Evolutionary conservation across 1,140 invertebrate genomes (phyloP), one percentile per base, ranked within the genome.

Genomic region (Macrocentrus cingulum): DNA sequence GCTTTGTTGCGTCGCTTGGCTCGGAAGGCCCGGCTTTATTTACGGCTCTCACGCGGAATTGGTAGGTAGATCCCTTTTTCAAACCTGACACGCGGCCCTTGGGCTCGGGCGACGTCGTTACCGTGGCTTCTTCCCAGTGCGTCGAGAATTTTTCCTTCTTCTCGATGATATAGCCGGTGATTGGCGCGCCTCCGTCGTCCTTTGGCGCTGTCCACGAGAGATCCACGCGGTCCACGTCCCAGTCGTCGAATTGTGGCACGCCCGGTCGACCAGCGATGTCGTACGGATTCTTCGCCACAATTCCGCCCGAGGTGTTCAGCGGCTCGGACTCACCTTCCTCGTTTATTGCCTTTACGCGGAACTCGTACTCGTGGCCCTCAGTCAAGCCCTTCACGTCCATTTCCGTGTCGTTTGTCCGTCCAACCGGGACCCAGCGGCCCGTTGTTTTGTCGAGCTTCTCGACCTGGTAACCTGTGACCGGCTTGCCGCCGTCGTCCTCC

Each of bases 261-360:
- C 92, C 92, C 25, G 95, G 95, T 71, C 95, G 92, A 22, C 90
- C 88, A 62, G 95, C 87, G 53, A 89, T 83, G 74, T 95, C 92
- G 74, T 89, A 98, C 68, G 95, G 95, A 85, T 98, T 97, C 80
- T 98, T 98, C 32, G 95, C 95, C 16, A 88, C 70, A 36, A 89
- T 92, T 0, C 88, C 80, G 69, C 88, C 85, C 36, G 94, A 93
- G 9, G 95, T 94, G 67, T 92, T 90, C 44, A 99, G 73, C 16
- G 95, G 94, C 68, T 99, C 96, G 18, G 95, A 97, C 80, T 97
- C 94, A 2, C 97, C 98, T 81, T 99, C 95, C 48, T 95, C 92
- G 71, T 99, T 99, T 41, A 98, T 85, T n/a, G 97, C 97, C 71
- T 92, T 96, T 0, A 99, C 95, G 62, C 96, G 85, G 83, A 98